These are phyloP conservation scores for Trialeurodes vaporariorum DNA, from an alignment of 1,140 invertebrate species.

Conservation along the genomic window DNA sequence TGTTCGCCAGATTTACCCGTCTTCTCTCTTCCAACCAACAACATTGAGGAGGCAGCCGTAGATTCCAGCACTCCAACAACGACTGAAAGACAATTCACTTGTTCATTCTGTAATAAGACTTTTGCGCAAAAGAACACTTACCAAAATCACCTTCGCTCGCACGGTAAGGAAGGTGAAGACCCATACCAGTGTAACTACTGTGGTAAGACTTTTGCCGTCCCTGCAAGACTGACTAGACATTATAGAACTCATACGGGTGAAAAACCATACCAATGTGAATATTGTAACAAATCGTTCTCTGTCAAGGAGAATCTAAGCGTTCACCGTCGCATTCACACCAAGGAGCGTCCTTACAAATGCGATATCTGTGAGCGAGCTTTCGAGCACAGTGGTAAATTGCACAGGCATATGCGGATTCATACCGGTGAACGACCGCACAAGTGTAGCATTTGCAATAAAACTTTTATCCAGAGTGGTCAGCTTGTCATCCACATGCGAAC, in stretches of 20 bases:
- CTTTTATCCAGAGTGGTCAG: constrained; percentile 80
- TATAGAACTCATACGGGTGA: constrained; percentile 83
- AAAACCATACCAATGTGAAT: constrained; percentile 78
- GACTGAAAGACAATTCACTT: constrained; percentile 22
- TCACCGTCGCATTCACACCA: constrained; percentile 82
- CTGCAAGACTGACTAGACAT: constrained; percentile 78
- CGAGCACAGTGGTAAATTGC: constrained; percentile 83
- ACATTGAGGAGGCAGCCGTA: constrained; percentile 9
- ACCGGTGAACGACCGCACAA: constrained; percentile 86
- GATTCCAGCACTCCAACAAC: constrained; percentile 14
- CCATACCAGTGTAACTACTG: constrained; percentile 83
- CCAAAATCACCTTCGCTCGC: constrained; percentile 44
- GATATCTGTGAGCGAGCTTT: constrained; percentile 82
- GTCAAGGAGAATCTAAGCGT: constrained; percentile 87
- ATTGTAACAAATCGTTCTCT: constrained; percentile 82
- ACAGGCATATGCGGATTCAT: constrained; percentile 84
- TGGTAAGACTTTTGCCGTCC: constrained; percentile 81
- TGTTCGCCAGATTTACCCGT: constrained; percentile 31
- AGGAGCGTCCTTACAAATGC: constrained; percentile 76
- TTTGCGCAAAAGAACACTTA: constrained; percentile 46
- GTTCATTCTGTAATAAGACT: constrained; percentile 44
- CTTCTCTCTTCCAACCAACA: constrained; percentile 15
- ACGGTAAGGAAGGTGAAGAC: constrained; percentile 45
- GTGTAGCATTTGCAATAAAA: constrained; percentile 83
- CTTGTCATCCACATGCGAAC: constrained; percentile 72